phyloP scores from a whole-genome alignment of 1,140 invertebrate species.

The Drosophila ercepeae region DNA sequence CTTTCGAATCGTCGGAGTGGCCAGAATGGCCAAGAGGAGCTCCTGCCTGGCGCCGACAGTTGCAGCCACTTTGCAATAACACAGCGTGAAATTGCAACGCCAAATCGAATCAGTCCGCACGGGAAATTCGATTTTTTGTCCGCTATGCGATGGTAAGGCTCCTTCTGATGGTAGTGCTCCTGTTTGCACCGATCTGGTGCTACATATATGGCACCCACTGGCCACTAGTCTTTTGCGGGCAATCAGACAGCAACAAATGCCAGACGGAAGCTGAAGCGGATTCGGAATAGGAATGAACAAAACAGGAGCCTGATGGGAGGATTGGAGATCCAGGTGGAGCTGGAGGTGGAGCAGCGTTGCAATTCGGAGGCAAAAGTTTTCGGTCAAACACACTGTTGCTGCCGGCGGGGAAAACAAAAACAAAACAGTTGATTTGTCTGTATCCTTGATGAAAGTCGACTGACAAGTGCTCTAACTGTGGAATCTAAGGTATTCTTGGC shows the following conservation, averaged over 20 bases:
- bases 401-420: constrained; percentile 36
- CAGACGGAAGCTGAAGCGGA: constrained; percentile 29
- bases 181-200: constrained; percentile 5
- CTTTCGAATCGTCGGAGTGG: constrained; percentile 27
- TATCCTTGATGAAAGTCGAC: background rate
- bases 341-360: constrained; percentile 18
- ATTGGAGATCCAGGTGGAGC: background rate
- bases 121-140: constrained; percentile 81
- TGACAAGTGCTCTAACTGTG: background rate
- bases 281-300: background rate
- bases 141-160: constrained; percentile 17
- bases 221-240: constrained; percentile 66
- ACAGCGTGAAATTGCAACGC: constrained; percentile 83
- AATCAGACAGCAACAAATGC: constrained; percentile 78
- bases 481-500: background rate
- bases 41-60: constrained; percentile 60
- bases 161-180: constrained; percentile 15
- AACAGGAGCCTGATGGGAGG: background rate
- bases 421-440: constrained; percentile 4
- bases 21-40: constrained; percentile 6
- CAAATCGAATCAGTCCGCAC: constrained; percentile 83
- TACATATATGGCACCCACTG: background rate
- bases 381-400: constrained; percentile 54
- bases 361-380: constrained; percentile 53
- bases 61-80: constrained; percentile 83